A percentile compares a stretch with the other conserved stretches of the same genome.
These are phyloP conservation scores for Capreolus pygargus DNA, from an alignment of 2,113 vertebrate species.

Conservation along the genomic window DNA sequence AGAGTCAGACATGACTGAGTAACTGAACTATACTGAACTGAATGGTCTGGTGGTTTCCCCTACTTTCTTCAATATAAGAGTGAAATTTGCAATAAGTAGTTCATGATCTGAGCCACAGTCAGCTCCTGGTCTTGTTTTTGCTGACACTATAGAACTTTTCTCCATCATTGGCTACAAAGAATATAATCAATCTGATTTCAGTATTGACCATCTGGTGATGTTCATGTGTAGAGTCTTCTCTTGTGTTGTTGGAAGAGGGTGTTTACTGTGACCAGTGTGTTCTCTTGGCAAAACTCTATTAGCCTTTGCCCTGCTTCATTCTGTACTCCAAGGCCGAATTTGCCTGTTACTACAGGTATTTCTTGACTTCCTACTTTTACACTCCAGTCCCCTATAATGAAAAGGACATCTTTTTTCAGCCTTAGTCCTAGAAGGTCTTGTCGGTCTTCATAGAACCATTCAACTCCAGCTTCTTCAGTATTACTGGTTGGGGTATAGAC, in stretches of 20 bases:
- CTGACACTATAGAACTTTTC: not conserved
- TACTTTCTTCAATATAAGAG: not conserved
- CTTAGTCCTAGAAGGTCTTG: not conserved
- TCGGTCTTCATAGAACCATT: not conserved
- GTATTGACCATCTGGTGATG: not conserved
- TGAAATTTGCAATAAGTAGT: not conserved
- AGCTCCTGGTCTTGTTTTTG: not conserved
- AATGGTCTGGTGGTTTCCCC: not conserved
- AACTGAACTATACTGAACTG: not conserved
- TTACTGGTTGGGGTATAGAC: not conserved
- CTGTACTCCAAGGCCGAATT: not conserved
- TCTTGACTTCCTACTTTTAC: not conserved
- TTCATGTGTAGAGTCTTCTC: not conserved
- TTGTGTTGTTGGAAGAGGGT: not conserved
- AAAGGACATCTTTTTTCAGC: not conserved
- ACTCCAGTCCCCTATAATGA: not conserved
- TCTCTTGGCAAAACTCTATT: not conserved
- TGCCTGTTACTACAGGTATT: not conserved
- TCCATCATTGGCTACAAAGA: not conserved
- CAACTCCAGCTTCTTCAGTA: not conserved
- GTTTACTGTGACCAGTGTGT: not conserved
- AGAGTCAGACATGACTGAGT: not conserved
- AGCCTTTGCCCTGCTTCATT: not conserved
- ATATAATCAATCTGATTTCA: not conserved
- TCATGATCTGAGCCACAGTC: not conserved